Evolutionary conservation across 1,140 invertebrate genomes (phyloP).

Genomic region (Bombus waltoni): DNA sequence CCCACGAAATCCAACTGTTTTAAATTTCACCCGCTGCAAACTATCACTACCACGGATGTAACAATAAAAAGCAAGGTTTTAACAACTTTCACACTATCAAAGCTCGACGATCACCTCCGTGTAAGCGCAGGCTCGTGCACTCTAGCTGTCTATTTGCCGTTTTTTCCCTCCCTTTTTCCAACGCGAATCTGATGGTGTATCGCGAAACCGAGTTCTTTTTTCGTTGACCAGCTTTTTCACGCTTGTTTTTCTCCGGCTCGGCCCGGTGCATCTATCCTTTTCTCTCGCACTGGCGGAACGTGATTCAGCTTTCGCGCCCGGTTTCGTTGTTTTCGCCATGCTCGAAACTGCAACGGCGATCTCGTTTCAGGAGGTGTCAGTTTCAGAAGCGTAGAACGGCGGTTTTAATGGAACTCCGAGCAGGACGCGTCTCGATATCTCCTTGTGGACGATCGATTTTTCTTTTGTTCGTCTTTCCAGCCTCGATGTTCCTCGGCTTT

Average conservation of each 20-base stretch:
- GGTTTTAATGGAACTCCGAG: slow-evolving; percentile 47
- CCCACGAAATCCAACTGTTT: neutral
- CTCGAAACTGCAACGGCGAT: slow-evolving; percentile 55
- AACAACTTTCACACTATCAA: neutral
- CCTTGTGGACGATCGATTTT: slow-evolving; percentile 29
- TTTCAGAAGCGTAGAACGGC: slow-evolving; percentile 62
- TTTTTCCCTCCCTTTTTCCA: neutral
- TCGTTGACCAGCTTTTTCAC: slow-evolving; percentile 2
- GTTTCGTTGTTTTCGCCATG: slow-evolving; percentile 51
- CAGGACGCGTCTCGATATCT: slow-evolving; percentile 32
- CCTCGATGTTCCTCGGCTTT: neutral
- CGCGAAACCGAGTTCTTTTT: slow-evolving; percentile 16
- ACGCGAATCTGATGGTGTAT: neutral
- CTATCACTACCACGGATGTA: neutral
- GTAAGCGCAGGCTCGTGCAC: neutral
- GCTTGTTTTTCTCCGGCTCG: neutral
- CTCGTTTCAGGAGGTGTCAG: slow-evolving; percentile 68
- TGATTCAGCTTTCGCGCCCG: slow-evolving; percentile 7
- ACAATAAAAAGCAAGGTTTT: neutral
- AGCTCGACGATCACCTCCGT: neutral
- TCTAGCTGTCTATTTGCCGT: neutral
- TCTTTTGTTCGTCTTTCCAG: slow-evolving; percentile 31
- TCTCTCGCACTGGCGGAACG: slow-evolving; percentile 18
- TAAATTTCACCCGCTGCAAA: neutral
- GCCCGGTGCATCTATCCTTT: too few species aligned